These are phyloP conservation scores for Thrips palmi DNA, from an alignment of 1,140 invertebrate species.

Conservation along the genomic window DNA sequence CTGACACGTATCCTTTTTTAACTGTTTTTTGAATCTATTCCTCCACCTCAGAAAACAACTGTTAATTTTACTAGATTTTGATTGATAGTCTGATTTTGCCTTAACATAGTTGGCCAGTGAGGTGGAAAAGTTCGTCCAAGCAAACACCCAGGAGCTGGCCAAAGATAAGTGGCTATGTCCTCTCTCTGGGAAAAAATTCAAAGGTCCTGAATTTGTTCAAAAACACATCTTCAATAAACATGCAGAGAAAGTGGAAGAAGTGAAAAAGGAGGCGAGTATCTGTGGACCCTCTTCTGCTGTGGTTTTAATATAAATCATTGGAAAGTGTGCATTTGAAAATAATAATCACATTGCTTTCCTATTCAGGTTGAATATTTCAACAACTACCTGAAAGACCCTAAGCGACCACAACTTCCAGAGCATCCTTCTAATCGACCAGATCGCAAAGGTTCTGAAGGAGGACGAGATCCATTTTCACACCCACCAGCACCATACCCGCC, in stretches of 20 bases:
- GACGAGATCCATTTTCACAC: conserved; percentile 16
- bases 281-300: neutral
- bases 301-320: neutral
- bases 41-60: neutral
- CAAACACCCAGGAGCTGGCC: conserved; percentile 85
- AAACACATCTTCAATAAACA: conserved; percentile 99
- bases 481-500: conserved; percentile 7
- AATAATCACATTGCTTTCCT: conserved; percentile 8
- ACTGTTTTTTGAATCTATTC: conserved; percentile 18
- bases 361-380: conserved; percentile 80
- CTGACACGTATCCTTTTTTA: conserved; percentile 51
- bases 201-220: conserved; percentile 95
- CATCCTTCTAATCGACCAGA: conserved; percentile 44
- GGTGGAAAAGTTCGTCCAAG: conserved; percentile 85
- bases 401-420: conserved; percentile 84
- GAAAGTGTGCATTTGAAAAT: neutral
- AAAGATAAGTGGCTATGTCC: conserved; percentile 99
- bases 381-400: conserved; percentile 89
- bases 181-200: conserved; percentile 97
- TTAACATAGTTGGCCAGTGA: too few relatives aligned
- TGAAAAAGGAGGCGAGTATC: conserved; percentile 65
- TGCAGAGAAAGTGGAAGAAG: conserved; percentile 88
- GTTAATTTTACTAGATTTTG: neutral
- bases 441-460: too few relatives aligned
- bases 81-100: neutral